These are phyloP conservation scores for Rhopalosiphum nymphaeae DNA, from an alignment of 2,888 invertebrate genomes.

Conservation along the genomic window DNA sequence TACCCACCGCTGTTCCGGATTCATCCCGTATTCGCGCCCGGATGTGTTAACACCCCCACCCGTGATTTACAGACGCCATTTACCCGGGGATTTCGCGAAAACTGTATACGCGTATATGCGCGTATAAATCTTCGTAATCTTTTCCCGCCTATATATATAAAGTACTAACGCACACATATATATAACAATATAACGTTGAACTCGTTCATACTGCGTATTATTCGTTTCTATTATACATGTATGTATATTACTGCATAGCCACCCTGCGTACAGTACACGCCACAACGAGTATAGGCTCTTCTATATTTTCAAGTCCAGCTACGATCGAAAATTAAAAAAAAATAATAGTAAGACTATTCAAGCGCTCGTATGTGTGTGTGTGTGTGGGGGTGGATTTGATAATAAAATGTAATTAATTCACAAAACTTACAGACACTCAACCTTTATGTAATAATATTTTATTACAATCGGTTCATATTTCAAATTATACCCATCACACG, in stretches of 20 bases:
- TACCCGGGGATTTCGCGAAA: constrained; percentile 53
- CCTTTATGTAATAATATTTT: neutral
- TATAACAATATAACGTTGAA: neutral
- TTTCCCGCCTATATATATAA: neutral
- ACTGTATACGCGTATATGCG: neutral
- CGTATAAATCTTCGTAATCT: constrained; percentile 55
- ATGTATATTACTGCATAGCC: neutral
- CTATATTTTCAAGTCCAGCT: neutral
- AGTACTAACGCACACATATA: neutral
- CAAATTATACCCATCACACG: neutral
- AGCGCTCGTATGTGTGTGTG: too few species aligned
- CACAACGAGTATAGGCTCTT: neutral
- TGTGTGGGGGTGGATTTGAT: too few species aligned
- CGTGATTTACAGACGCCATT: constrained; percentile 48
- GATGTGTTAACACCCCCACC: constrained; percentile 55
- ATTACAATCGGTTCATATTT: neutral
- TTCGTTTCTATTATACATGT: neutral
- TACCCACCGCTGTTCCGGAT: neutral
- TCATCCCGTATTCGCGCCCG: constrained; percentile 55
- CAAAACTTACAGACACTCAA: neutral
- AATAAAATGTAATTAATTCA: too few species aligned
- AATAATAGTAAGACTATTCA: too few species aligned
- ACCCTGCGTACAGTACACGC: neutral
- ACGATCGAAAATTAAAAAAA: neutral
- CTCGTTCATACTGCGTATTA: neutral